These are phyloP conservation scores for Myotis lucifugus DNA, from an alignment of 2,113 vertebrate genomes.

Conservation along the genomic window DNA sequence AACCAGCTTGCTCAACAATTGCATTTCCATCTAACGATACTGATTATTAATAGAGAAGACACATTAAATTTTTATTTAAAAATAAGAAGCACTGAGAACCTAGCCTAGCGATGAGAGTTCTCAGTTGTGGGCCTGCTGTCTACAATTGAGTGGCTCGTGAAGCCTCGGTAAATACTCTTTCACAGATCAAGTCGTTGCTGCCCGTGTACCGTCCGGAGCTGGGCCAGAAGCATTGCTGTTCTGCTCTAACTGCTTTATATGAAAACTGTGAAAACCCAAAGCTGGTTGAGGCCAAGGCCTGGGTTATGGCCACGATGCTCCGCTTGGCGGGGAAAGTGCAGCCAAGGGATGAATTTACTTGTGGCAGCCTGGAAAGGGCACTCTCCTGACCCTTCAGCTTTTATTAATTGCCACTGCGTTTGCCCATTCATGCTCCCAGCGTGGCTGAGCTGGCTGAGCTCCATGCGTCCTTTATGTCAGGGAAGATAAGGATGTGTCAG, in stretches of 20 bases:
- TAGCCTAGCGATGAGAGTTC: background rate
- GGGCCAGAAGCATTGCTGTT: background rate
- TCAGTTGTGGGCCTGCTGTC: background rate
- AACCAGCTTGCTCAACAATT: background rate
- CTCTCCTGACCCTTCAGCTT: background rate
- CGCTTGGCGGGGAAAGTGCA: background rate
- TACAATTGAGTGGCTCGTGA: background rate
- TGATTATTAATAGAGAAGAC: background rate
- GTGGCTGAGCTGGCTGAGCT: slow-evolving; percentile 34
- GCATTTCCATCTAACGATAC: background rate
- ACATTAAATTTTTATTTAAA: slow-evolving; percentile 20
- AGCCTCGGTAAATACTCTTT: background rate
- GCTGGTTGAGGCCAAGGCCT: background rate
- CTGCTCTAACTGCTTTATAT: slow-evolving; percentile 24
- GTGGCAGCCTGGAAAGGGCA: background rate
- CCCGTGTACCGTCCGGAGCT: background rate
- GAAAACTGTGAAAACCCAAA: background rate
- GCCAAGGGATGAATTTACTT: background rate
- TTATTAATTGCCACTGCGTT: background rate
- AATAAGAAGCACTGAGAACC: background rate
- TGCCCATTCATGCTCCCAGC: background rate
- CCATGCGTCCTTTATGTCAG: slow-evolving; percentile 34
- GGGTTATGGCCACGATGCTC: background rate
- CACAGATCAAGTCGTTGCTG: background rate
- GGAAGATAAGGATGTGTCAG: slow-evolving; percentile 73